Percentiles rank a stretch among this genome's conserved stretches.
Evolutionary conservation across 2,113 vertebrate genomes (phyloP).

Genomic region (Xiphorhynchus elegans): DNA sequence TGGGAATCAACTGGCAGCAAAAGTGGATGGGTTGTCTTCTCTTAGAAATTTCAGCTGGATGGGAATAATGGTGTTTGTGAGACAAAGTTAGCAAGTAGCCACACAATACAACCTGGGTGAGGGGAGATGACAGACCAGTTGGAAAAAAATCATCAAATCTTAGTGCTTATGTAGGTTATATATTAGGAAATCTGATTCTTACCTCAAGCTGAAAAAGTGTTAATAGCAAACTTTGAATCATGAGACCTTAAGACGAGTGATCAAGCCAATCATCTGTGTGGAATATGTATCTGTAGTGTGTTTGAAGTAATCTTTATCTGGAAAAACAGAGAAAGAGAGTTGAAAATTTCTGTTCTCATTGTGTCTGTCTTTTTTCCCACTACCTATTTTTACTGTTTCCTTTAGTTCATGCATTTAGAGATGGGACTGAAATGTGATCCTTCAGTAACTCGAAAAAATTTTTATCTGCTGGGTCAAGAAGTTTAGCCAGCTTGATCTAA

Average conservation of each 20-base stretch:
- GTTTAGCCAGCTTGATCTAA: neutral
- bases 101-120: neutral
- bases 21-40: neutral
- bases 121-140: neutral
- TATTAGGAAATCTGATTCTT: neutral
- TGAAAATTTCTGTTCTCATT: neutral
- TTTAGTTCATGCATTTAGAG: neutral
- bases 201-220: neutral
- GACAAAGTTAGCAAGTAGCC: neutral
- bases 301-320: neutral
- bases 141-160: neutral
- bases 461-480: slow-evolving; percentile 8
- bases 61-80: neutral
- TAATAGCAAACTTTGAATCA: neutral
- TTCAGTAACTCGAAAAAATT: neutral
- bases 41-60: neutral
- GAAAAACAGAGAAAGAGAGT: neutral
- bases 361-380: neutral
- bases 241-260: neutral
- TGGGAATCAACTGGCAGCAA: neutral
- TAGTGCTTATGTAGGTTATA: neutral
- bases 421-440: neutral
- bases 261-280: neutral
- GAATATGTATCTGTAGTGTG: neutral
- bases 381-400: neutral